Percentiles rank a stretch among this genome's conserved stretches.
Conservation (phyloP, 1,140 invertebrate genomes). For the Drosophila nikananu region DNA sequence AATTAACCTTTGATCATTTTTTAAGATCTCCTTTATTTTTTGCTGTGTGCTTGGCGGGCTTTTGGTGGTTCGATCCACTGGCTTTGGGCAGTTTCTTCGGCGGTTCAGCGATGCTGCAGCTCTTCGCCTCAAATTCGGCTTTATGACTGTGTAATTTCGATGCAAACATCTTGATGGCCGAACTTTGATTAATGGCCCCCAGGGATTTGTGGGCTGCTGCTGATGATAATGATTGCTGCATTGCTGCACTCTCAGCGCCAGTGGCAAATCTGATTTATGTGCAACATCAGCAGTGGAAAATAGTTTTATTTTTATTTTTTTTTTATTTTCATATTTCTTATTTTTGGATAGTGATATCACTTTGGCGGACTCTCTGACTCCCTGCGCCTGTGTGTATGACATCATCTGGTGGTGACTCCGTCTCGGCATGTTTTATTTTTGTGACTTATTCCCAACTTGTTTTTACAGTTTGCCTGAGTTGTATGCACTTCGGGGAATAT, state of each 20-base stretch:
- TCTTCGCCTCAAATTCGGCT: conserved; percentile 13
- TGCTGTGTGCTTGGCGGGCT: not conserved
- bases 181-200: conserved; percentile 48
- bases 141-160: conserved; percentile 49
- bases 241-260: conserved; percentile 37
- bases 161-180: conserved; percentile 53
- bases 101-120: not conserved
- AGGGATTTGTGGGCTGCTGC: conserved; percentile 8
- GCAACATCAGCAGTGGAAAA: conserved; percentile 11
- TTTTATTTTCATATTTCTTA: not conserved
- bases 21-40: not conserved
- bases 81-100: not conserved
- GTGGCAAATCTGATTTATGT: conserved; percentile 40
- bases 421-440: not conserved
- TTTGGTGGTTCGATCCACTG: conserved; percentile 3
- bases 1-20: no score
- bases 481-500: conserved; percentile 8
- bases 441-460: not conserved
- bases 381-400: conserved; percentile 28
- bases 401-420: conserved; percentile 21
- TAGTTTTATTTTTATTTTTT: not conserved
- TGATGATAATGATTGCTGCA: conserved; percentile 28
- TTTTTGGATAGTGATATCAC: conserved; percentile 25
- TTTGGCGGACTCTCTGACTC: conserved; percentile 3
- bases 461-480: conserved; percentile 4